phyloP scores from a whole-genome alignment of 2,797 vertebrate genomes.

The Liasis olivaceus region DNA sequence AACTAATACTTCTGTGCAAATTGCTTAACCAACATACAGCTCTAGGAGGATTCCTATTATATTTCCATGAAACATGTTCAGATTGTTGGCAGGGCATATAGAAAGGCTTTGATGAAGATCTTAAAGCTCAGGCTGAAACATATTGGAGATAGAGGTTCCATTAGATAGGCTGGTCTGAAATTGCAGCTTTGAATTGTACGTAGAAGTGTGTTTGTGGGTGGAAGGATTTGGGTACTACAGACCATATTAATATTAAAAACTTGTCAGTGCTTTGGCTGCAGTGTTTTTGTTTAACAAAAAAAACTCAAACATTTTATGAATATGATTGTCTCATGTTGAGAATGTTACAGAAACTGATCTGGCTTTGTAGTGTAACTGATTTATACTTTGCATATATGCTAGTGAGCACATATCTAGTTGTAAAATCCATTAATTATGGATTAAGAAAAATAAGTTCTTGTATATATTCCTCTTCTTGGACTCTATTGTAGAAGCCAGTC shows the following conservation, averaged over 20 bases:
- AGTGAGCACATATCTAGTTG: neutral
- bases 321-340: neutral
- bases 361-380: neutral
- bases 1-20: neutral
- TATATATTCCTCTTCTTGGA: neutral
- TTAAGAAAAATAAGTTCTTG: neutral
- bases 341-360: neutral
- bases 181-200: neutral
- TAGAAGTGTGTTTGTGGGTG: neutral
- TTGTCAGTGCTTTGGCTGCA: neutral
- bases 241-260: neutral
- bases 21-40: neutral
- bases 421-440: neutral
- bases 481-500: neutral
- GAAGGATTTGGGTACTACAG: neutral
- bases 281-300: neutral
- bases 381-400: neutral
- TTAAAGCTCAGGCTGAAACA: neutral
- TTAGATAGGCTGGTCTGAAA: neutral
- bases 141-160: neutral
- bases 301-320: neutral
- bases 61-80: neutral
- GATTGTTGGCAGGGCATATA: neutral
- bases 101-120: neutral
- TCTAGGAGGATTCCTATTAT: too few species aligned